Conservation (phyloP, 2,888 invertebrate genomes). For the Drosophila hamatofila region DNA sequence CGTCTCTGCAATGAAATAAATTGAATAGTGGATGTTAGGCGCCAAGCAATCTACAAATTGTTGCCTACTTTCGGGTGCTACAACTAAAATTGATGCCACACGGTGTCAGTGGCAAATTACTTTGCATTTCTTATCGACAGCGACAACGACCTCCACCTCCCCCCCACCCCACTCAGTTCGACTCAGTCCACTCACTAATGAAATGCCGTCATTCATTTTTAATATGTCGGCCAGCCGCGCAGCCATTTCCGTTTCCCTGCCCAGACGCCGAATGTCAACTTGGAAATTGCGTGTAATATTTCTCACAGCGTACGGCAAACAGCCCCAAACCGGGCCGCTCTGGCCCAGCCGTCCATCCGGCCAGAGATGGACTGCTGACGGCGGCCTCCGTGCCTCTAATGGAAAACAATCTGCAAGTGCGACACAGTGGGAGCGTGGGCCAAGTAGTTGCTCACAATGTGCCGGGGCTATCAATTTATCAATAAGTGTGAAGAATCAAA, state of each 20-base stretch:
- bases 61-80: slow-evolving; percentile 42
- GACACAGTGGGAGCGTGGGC: slow-evolving; percentile 13
- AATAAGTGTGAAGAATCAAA: background rate
- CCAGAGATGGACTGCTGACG: slow-evolving; percentile 3
- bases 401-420: slow-evolving; percentile 64
- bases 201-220: slow-evolving; percentile 65
- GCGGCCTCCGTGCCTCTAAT: slow-evolving; percentile 46
- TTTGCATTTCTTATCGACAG: slow-evolving; percentile 56
- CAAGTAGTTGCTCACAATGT: slow-evolving; percentile 9
- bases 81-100: slow-evolving; percentile 22
- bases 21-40: slow-evolving; percentile 2
- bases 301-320: slow-evolving; percentile 22
- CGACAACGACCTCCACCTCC: background rate
- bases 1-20: slow-evolving; percentile 8
- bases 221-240: slow-evolving; percentile 56
- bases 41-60: slow-evolving; percentile 2
- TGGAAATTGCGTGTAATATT: slow-evolving; percentile 68
- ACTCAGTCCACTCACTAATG: slow-evolving; percentile 33
- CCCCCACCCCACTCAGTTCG: no score
- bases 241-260: slow-evolving; percentile 53
- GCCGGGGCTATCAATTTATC: slow-evolving; percentile 2
- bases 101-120: slow-evolving; percentile 41
- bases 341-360: slow-evolving; percentile 19
- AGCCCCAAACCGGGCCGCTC: slow-evolving; percentile 5
- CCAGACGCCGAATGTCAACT: slow-evolving; percentile 51